These are phyloP conservation scores for Diabrotica balteata DNA, from an alignment of 2,888 invertebrate species.

Conservation along the genomic window DNA sequence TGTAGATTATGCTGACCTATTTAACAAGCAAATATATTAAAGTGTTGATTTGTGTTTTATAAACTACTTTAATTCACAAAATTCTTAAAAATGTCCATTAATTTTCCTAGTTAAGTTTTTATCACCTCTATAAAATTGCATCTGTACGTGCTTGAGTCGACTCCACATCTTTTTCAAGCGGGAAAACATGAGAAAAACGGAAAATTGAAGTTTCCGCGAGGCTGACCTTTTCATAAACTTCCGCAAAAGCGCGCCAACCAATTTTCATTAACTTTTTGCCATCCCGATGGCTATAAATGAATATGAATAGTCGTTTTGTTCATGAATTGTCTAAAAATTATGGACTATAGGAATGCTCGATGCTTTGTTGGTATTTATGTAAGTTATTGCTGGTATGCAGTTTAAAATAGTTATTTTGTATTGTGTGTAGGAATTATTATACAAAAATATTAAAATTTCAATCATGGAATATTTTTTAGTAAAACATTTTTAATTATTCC, in stretches of 20 bases:
- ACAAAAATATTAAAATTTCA: too few relatives aligned
- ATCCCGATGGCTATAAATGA: constrained; percentile 24
- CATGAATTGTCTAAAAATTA: constrained; percentile 16
- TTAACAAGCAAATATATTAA: too few relatives aligned
- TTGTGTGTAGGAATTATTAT: too few relatives aligned
- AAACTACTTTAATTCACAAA: too few relatives aligned
- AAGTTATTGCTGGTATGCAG: too few relatives aligned
- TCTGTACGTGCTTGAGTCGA: neutral
- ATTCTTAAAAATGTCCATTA: neutral
- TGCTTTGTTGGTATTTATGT: neutral
- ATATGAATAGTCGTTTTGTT: constrained; percentile 21
- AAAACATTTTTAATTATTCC: too few relatives aligned
- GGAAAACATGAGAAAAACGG: constrained; percentile 14
- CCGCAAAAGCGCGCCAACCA: constrained; percentile 23
- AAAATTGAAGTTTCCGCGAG: constrained; percentile 32
- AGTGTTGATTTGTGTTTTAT: too few relatives aligned
- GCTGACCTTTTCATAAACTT: constrained; percentile 36
- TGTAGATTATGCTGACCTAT: too few relatives aligned
- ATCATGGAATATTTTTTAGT: too few relatives aligned
- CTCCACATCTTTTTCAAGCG: constrained; percentile 13
- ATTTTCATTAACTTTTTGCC: constrained; percentile 34
- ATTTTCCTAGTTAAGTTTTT: neutral
- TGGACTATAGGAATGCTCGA: neutral
- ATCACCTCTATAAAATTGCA: neutral
- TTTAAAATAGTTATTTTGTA: too few relatives aligned